Evolutionary conservation across 2,888 invertebrate species (phyloP).

Genomic region (Tridacna gigas): DNA sequence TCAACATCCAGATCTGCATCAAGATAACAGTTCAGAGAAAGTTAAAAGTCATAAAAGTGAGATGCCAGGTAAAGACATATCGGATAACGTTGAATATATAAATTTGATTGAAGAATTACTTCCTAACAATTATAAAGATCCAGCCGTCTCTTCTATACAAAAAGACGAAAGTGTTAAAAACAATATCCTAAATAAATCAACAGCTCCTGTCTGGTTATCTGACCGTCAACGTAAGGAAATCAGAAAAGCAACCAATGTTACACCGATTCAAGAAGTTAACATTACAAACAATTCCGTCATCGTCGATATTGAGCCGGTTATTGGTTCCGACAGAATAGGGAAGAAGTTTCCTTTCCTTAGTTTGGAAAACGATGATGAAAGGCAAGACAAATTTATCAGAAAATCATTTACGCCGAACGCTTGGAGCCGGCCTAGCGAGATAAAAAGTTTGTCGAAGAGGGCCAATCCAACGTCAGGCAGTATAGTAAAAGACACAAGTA

Average conservation of each 20-base stretch:
- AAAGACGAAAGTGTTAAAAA: not conserved
- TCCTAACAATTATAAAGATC: not conserved
- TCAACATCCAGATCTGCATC: not conserved
- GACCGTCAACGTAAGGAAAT: slow-evolving; percentile 9
- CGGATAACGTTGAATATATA: slow-evolving; percentile 4
- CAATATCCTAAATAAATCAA: not conserved
- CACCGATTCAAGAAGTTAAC: slow-evolving; percentile 16
- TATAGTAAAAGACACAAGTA: not conserved
- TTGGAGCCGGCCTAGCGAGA: not conserved
- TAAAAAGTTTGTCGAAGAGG: not conserved
- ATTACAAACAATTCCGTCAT: not conserved
- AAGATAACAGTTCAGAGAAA: not conserved
- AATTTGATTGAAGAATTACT: not conserved
- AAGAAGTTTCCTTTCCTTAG: slow-evolving; percentile 52
- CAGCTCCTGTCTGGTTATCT: slow-evolving; percentile 11
- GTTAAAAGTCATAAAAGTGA: not conserved
- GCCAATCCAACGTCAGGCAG: not conserved
- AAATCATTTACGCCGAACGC: not conserved
- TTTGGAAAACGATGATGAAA: not conserved
- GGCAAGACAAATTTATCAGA: not conserved
- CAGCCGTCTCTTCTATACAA: not conserved
- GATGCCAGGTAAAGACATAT: not conserved
- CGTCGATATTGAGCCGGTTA: slow-evolving; percentile 42
- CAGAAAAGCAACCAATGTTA: not conserved
- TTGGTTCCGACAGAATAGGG: slow-evolving; percentile 43